Evolutionary conservation across 23 tunicate species (phyloP).

Genomic region (Clavelina lepadiformis): DNA sequence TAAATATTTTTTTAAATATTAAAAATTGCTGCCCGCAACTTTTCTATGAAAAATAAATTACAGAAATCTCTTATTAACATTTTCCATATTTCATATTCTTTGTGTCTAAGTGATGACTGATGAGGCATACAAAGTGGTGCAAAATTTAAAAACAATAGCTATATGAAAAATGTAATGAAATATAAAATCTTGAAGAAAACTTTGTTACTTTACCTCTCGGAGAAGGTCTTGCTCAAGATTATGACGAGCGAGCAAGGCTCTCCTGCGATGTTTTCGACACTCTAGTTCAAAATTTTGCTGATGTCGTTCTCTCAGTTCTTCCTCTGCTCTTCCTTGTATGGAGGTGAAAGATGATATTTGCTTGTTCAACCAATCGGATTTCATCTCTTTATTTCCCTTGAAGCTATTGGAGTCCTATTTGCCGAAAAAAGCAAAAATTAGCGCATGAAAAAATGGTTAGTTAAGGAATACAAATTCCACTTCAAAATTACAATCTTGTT

Average conservation of each 20-base stretch:
- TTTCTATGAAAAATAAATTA: no score
- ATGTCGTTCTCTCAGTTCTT: slow-evolving; percentile 66
- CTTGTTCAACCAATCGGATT: slow-evolving; percentile 55
- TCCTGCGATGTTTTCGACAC: slow-evolving; percentile 67
- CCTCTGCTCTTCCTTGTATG: slow-evolving; percentile 63
- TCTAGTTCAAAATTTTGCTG: slow-evolving; percentile 83
- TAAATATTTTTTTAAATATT: no score
- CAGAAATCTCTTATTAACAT: no score
- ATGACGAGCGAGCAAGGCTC: slow-evolving; percentile 71
- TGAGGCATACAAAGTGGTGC: background rate
- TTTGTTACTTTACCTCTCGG: slow-evolving; percentile 74
- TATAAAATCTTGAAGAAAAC: no score
- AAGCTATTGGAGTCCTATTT: slow-evolving; percentile 53
- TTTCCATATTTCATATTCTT: no score
- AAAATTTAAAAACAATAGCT: background rate
- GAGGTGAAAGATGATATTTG: slow-evolving; percentile 35
- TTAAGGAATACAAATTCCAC: no score
- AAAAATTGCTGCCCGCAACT: no score
- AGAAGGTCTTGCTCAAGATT: slow-evolving; percentile 78
- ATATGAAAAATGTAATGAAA: no score
- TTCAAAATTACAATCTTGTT: no score
- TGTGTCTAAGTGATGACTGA: no score
- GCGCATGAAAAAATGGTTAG: no score
- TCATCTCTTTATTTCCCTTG: slow-evolving; percentile 35
- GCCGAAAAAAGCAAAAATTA: background rate